Conservation (phyloP, 2,888 invertebrate species). For the Opisthograptis luteolata region DNA sequence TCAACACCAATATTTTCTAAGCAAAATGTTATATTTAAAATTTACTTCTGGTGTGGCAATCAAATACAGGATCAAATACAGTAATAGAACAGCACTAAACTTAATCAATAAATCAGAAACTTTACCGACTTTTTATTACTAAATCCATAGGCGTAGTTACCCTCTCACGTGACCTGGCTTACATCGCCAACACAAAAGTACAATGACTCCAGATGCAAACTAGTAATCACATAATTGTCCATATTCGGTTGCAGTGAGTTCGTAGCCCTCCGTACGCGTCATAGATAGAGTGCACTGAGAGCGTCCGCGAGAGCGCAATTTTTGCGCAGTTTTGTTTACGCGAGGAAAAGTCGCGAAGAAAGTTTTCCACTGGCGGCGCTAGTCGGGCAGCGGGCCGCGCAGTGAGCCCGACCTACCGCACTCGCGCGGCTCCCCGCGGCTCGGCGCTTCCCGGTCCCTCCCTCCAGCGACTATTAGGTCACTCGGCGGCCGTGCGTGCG, state of each 20-base stretch:
- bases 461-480: conserved; percentile 84
- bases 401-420: conserved; percentile 84
- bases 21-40: too few species aligned
- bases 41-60: too few species aligned
- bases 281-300: conserved; percentile 21
- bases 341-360: conserved; percentile 81
- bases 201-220: conserved; percentile 44
- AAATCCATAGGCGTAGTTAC: conserved; percentile 80
- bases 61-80: conserved; percentile 13
- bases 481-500: conserved; percentile 81
- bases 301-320: conserved; percentile 56
- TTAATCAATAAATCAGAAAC: conserved; percentile 58
- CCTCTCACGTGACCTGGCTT: conserved; percentile 64
- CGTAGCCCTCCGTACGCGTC: conserved; percentile 22
- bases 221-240: conserved; percentile 54
- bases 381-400: conserved; percentile 74
- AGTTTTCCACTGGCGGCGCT: conserved; percentile 77
- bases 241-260: conserved; percentile 39
- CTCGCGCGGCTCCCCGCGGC: conserved; percentile 69
- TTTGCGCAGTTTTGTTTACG: conserved; percentile 73
- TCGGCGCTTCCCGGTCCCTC: conserved; percentile 78
- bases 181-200: conserved; percentile 68
- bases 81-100: conserved; percentile 35
- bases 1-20: too few species aligned
- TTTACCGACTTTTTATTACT: conserved; percentile 82